Percentiles rank a stretch among this genome's conserved stretches.
phyloP scores from a whole-genome alignment of 35 echinoderm and acorn worm genomes.

The Eucidaris tribuloides region DNA sequence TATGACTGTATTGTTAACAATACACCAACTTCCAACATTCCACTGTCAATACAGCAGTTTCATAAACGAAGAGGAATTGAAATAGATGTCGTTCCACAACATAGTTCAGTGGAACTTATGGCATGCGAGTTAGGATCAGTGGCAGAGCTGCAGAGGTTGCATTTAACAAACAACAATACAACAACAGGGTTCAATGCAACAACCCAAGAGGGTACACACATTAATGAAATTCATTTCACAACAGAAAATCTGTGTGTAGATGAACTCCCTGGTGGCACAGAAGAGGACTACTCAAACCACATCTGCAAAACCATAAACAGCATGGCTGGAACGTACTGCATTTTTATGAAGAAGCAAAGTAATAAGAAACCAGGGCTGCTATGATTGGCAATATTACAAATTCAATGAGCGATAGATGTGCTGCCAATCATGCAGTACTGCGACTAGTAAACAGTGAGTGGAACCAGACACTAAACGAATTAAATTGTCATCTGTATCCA shows the following conservation, averaged over 20 bases:
- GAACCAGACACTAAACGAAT: constrained; percentile 26
- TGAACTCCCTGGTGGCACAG: constrained; percentile 20
- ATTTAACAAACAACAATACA: constrained; percentile 11
- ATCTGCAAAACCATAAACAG: constrained; percentile 21
- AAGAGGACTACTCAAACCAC: constrained; percentile 24
- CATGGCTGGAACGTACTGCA: constrained; percentile 12
- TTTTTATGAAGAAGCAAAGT: constrained; percentile 18
- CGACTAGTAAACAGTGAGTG: constrained; percentile 8
- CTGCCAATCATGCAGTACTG: constrained; percentile 35
- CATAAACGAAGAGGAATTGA: constrained; percentile 21
- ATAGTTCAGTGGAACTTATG: constrained; percentile 53
- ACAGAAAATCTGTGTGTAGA: constrained; percentile 23
- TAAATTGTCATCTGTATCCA: constrained; percentile 42
- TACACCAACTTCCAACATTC: constrained; percentile 49
- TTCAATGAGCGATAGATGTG: constrained; percentile 32
- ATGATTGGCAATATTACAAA: constrained; percentile 46
- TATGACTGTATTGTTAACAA: constrained; percentile 58
- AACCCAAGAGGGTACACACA: constrained; percentile 41
- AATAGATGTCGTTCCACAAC: constrained; percentile 38
- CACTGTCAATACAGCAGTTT: neutral
- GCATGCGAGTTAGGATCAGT: constrained; percentile 54
- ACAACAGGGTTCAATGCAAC: constrained; percentile 46
- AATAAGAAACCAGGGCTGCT: neutral
- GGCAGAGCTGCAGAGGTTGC: constrained; percentile 25
- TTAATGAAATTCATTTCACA: constrained; percentile 57